Percentiles rank a stretch among this genome's conserved stretches.
phyloP scores from a whole-genome alignment of 2,113 vertebrate genomes.

The Mustela nigripes region DNA sequence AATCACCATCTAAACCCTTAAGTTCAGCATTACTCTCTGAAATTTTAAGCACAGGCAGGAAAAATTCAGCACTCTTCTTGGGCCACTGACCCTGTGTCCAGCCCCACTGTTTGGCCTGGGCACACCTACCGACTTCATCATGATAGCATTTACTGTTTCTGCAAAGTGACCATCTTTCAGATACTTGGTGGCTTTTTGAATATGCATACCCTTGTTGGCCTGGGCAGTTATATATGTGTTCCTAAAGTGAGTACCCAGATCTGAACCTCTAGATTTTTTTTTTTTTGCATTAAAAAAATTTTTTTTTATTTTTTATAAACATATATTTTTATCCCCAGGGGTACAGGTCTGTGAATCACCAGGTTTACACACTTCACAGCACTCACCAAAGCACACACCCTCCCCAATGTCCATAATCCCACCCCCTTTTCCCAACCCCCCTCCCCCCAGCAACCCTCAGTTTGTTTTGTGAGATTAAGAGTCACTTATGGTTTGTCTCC shows the following conservation, averaged over 20 bases:
- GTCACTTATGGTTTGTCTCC: too few species aligned
- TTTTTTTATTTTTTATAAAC: too few species aligned
- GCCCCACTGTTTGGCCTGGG: not conserved
- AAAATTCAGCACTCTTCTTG: not conserved
- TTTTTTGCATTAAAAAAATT: too few species aligned
- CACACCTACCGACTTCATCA: not conserved
- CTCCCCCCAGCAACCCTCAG: too few species aligned
- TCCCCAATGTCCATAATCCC: too few species aligned
- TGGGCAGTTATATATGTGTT: not conserved
- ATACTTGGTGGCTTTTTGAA: not conserved
- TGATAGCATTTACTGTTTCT: not conserved
- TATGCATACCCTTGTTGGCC: not conserved
- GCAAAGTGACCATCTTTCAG: not conserved
- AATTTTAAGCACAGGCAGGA: not conserved
- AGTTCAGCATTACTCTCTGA: not conserved
- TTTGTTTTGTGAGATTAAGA: too few species aligned
- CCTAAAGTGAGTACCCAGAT: not conserved
- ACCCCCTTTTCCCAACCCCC: too few species aligned
- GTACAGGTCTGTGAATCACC: too few species aligned
- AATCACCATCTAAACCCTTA: not conserved
- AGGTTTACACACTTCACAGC: too few species aligned
- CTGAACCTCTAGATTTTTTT: not conserved
- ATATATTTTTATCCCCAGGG: too few species aligned
- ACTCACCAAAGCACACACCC: too few species aligned
- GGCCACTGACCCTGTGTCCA: not conserved